Conservation (phyloP, 2,888 invertebrate species). For the Spilosoma lubricipeda region DNA sequence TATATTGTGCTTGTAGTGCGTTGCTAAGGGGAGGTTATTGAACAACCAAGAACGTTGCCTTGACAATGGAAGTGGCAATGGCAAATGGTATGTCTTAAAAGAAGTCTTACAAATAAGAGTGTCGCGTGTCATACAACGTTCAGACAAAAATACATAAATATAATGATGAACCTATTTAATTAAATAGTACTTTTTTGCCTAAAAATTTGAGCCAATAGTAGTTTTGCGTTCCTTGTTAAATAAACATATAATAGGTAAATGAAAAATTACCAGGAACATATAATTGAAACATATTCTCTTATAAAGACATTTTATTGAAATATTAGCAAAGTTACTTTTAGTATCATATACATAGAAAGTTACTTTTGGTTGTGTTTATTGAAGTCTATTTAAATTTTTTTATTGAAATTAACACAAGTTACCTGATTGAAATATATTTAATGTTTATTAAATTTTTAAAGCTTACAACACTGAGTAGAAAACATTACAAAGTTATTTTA, state of each 20-base stretch:
- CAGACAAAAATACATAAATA: not conserved
- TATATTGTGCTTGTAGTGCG: constrained; percentile 27
- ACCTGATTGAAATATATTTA: not conserved
- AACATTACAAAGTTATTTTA: not conserved
- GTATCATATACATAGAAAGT: no score
- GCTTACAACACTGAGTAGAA: not conserved
- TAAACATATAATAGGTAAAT: not conserved
- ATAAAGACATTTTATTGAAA: no score
- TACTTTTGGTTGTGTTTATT: no score
- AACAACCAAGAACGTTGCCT: constrained; percentile 18
- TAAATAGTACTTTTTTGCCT: not conserved
- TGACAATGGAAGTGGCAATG: constrained; percentile 4
- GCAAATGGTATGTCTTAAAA: constrained; percentile 13
- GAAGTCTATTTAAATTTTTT: no score
- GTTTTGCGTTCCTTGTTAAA: not conserved
- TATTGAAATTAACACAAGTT: not conserved
- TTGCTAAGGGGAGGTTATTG: constrained; percentile 26
- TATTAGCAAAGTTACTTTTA: no score
- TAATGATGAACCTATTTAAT: not conserved
- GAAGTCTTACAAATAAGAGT: not conserved
- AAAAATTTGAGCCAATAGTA: not conserved
- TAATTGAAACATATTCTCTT: no score
- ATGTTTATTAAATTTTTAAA: not conserved
- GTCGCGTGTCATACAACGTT: not conserved
- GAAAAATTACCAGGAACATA: no score